These are phyloP conservation scores for Leptopilina clavipes DNA, from an alignment of 1,140 invertebrate species.

Conservation along the genomic window DNA sequence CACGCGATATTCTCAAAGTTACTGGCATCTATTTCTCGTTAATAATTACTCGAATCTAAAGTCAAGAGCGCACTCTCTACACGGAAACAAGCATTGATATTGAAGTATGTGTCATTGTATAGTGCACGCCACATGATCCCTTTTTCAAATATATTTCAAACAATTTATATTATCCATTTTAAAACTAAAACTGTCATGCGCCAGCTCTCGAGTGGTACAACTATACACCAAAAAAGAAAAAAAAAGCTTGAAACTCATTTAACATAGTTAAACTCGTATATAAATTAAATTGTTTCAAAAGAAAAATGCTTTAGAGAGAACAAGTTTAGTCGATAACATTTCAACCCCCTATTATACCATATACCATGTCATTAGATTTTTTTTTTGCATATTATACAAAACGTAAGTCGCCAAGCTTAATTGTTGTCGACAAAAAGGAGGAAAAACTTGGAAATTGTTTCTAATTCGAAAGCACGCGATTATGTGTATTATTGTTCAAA, in stretches of 20 bases:
- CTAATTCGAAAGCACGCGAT: slow-evolving; percentile 1
- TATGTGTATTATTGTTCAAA: neutral
- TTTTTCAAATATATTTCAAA: slow-evolving; percentile 27
- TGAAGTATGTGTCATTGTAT: slow-evolving; percentile 51
- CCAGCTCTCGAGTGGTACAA: slow-evolving; percentile 72
- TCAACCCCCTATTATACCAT: slow-evolving; percentile 29
- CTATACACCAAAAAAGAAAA: slow-evolving; percentile 66
- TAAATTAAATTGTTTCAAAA: slow-evolving; percentile 65
- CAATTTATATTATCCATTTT: slow-evolving; percentile 58
- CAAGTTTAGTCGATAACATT: slow-evolving; percentile 64
- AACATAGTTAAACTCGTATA: slow-evolving; percentile 55
- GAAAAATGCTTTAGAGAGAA: slow-evolving; percentile 45
- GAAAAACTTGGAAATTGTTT: slow-evolving; percentile 40
- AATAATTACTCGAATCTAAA: slow-evolving; percentile 49
- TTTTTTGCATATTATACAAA: slow-evolving; percentile 21
- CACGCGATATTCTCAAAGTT: slow-evolving; percentile 38
- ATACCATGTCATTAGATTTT: slow-evolving; percentile 20
- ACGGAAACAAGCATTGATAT: slow-evolving; percentile 46
- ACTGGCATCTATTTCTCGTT: slow-evolving; percentile 39
- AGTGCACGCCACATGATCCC: slow-evolving; percentile 50
- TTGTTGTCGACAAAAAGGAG: slow-evolving; percentile 1
- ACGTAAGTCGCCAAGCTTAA: neutral
- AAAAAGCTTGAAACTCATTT: slow-evolving; percentile 63
- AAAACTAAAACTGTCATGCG: slow-evolving; percentile 62
- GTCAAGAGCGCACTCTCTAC: slow-evolving; percentile 43